Evolutionary conservation across 2,113 vertebrate genomes (phyloP).

Genomic region (Choloepus hoffmanni): DNA sequence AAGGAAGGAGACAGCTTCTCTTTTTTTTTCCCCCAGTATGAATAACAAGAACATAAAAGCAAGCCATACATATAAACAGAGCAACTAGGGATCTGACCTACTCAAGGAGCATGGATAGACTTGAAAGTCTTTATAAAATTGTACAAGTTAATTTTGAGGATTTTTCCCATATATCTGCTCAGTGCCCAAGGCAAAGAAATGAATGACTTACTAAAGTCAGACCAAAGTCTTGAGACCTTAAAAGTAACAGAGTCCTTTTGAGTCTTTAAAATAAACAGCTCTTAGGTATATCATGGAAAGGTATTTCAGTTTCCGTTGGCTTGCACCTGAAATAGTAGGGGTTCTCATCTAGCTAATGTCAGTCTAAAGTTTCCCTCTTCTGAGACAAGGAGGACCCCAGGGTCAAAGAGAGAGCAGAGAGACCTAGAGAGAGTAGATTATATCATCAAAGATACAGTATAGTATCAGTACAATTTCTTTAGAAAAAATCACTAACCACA

Average conservation of each 20-base stretch:
- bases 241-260: not conserved
- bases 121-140: conserved; percentile 71
- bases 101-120: not conserved
- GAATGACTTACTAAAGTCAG: conserved; percentile 37
- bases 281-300: conserved; percentile 18
- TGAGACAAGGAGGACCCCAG: conserved; percentile 69
- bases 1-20: not conserved
- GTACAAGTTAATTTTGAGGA: conserved; percentile 60
- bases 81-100: conserved; percentile 33
- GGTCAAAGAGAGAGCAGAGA: conserved; percentile 78
- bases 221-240: conserved; percentile 3
- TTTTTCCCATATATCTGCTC: not conserved
- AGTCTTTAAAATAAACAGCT: conserved; percentile 42
- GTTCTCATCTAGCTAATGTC: conserved; percentile 26
- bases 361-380: conserved; percentile 54
- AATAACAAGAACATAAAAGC: conserved; percentile 72
- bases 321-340: not conserved
- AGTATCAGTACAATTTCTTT: conserved; percentile 78
- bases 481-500: conserved; percentile 74
- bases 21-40: conserved; percentile 40
- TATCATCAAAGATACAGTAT: conserved; percentile 71
- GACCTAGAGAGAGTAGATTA: conserved; percentile 78
- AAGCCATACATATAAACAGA: conserved; percentile 65
- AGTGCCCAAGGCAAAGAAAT: not conserved
- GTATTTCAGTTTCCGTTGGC: not conserved